These are phyloP conservation scores for Cryptoblepharus egeriae DNA, from an alignment of 2,797 vertebrate species.

Conservation along the genomic window DNA sequence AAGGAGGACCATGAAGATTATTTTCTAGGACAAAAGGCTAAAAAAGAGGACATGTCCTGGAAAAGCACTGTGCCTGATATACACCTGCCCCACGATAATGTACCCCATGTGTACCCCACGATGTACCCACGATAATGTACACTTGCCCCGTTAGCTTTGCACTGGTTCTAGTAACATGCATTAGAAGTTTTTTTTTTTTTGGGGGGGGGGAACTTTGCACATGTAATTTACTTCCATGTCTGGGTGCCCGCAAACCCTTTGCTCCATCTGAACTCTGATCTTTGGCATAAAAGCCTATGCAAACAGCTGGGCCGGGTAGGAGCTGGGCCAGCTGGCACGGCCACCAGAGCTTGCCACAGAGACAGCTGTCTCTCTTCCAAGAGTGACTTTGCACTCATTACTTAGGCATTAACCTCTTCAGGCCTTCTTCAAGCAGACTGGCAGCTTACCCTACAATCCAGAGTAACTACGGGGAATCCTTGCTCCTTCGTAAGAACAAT, in stretches of 20 bases:
- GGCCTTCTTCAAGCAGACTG: neutral
- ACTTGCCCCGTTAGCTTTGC: too few species aligned
- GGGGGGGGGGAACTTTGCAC: too few species aligned
- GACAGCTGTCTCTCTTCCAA: constrained; percentile 22
- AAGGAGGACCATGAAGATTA: too few species aligned
- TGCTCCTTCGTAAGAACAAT: too few species aligned
- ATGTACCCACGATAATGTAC: too few species aligned
- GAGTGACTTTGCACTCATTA: neutral
- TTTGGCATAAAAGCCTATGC: constrained; percentile 10
- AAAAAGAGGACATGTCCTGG: too few species aligned
- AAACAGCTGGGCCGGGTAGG: constrained; percentile 24
- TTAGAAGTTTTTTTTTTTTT: neutral
- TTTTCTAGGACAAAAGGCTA: too few species aligned
- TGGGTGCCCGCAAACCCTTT: neutral
- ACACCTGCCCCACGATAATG: too few species aligned
- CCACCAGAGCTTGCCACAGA: neutral
- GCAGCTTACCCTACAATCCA: neutral
- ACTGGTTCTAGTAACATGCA: neutral
- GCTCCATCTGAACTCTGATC: neutral
- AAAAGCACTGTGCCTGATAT: too few species aligned
- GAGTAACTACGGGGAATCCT: too few species aligned
- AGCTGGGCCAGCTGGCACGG: neutral
- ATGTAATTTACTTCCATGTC: neutral
- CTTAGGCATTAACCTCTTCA: constrained; percentile 28
- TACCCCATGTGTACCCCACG: too few species aligned